Evolutionary conservation across 2,888 invertebrate genomes (phyloP), one percentile per base, ranked within the genome.

Genomic region (Adelognathus sp.): DNA sequence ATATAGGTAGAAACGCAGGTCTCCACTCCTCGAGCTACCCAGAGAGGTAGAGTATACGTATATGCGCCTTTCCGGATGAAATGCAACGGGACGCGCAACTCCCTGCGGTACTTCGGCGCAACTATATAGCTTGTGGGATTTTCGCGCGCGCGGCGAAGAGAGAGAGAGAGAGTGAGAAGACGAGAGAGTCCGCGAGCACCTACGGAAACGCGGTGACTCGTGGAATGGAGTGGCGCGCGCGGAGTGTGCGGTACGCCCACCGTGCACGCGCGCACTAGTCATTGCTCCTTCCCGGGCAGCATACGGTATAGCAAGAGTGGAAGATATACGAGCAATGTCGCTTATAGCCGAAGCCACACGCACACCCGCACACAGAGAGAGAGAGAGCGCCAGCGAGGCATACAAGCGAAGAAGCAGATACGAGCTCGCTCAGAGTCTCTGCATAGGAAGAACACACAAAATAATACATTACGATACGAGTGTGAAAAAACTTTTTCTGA

Each of bases 191-290:
- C 16, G 14, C 41, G 73, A 63, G 58, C 56, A 64, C 29, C 66
- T 54, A 80, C 69, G 70, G 69, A 50, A 72, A 52, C 75, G 60
- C 54, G 24, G 73, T 60, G 61, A 50, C 50, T 66, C 52, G 54
- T 18, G n/a, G 72, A 60, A 72, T 78, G 72, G 64, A 73, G 69
- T 76, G 74, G 61, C 41, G 81, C 81, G 83, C 80, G 81, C 79
- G 64, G 52, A 54, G 66, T 58, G 81, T 76, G 79, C 81, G 83
- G 81, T 83, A 84, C 84, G 84, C 84, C 84, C 84, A 84, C 83
- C 76, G 72, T 64, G 69, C 79, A 79, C 74, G 79, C 81, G 80
- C 80, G 80, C 78, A 70, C 77, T 80, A 80, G 78, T 67, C 81
- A 69, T 72, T 72, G 77, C 80, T 79, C 61, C 52, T 72, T 71